Percentiles rank a stretch among this genome's conserved stretches.
Conservation (phyloP, 2,888 invertebrate species). For the Geophilus truncorum region DNA sequence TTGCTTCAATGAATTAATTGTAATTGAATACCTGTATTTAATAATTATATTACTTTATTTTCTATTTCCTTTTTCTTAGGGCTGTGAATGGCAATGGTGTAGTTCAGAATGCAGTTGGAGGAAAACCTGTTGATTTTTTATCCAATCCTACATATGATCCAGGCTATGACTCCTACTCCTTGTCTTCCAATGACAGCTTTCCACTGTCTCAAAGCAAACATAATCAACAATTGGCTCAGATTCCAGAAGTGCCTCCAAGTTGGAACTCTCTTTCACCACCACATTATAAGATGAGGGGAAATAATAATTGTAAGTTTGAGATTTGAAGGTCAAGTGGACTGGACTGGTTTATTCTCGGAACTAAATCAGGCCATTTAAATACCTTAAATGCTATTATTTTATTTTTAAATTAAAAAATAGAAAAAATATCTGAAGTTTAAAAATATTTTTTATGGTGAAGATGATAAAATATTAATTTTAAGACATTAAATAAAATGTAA, state of each 20-base stretch:
- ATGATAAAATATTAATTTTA: too few relatives aligned
- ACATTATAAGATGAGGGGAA: neutral
- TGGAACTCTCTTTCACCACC: neutral
- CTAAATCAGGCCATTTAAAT: too few relatives aligned
- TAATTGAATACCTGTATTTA: too few relatives aligned
- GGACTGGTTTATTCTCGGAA: too few relatives aligned
- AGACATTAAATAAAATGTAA: too few relatives aligned
- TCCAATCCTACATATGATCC: conserved; percentile 63
- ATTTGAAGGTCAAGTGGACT: too few relatives aligned
- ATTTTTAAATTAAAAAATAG: too few relatives aligned
- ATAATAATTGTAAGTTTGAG: conserved; percentile 1
- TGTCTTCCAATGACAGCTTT: conserved; percentile 82
- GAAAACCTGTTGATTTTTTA: conserved; percentile 25
- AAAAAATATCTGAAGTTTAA: too few relatives aligned
- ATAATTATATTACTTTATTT: too few relatives aligned
- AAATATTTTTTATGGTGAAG: too few relatives aligned
- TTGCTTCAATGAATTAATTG: too few relatives aligned
- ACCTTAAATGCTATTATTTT: too few relatives aligned
- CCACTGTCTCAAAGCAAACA: conserved; percentile 59
- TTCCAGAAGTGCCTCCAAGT: conserved; percentile 64
- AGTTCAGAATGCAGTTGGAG: neutral
- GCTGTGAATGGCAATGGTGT: neutral
- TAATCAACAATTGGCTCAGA: conserved; percentile 67
- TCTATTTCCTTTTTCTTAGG: neutral
- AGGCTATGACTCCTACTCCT: conserved; percentile 84